Evolutionary conservation across 2,113 vertebrate species (phyloP), one percentile per base, ranked within the genome.

Genomic region (Australoheros scitulus): DNA sequence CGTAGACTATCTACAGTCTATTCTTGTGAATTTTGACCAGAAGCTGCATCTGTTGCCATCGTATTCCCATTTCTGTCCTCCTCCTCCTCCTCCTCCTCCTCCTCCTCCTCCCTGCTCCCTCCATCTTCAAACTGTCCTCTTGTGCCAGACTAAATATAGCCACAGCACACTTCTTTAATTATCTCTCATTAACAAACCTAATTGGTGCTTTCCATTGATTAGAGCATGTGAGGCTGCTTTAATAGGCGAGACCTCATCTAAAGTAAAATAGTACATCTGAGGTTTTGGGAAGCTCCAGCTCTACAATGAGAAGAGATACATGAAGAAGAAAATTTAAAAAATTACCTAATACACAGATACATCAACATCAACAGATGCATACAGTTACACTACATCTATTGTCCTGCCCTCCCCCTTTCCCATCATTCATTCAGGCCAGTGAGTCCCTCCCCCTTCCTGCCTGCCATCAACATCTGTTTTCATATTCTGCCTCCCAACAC

Each of bases 401-500:
- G 84, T 68, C 75, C 70, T 72, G 3, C 64, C 64, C 76, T 61
- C 29, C 26, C 74, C 18, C 56, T 55, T 76, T 61, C 32, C 85
- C 56, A 43, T 83, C 87, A 76, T 91, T 89, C 91, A 90, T 86
- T 92, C 85, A 87, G 85, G 77, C 86, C 89, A 89, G 63, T 63
- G n/a, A 41, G 32, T 76, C 85, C 88, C 87, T 63, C 91, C 88
- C 88, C 87, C 82, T 87, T 90, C 90, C 91, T 87, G 87, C 81
- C 91, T 89, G 89, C 82, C 79, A 76, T 91, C 90, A 93, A 95
- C 94, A 94, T 94, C 93, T 95, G 95, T 92, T 95, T 94, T 93
- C 89, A 92, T 92, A 94, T 94, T 94, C 94, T 92, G 89, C 94
- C 93, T 94, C 83, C 94, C 92, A 94, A 94, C 91, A 93, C 91